Evolutionary conservation across 1,140 invertebrate genomes (phyloP), one percentile per base, ranked within the genome.

Genomic region (Drosophila murphyi): DNA sequence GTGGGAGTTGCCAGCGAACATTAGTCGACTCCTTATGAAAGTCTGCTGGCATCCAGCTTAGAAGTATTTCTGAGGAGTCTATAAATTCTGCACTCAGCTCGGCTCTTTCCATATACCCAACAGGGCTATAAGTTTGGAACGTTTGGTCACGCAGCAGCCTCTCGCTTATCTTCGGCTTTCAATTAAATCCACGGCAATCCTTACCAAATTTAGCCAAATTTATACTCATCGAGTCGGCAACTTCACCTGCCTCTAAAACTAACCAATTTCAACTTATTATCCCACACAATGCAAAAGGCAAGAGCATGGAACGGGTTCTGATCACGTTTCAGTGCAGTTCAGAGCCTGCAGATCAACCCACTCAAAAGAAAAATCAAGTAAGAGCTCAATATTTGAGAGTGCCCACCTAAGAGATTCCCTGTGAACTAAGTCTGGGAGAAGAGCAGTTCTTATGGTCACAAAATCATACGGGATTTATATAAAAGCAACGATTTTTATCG

Each of bases 181-280:
- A 74, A 68, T 69, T 62, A 69, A 74, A 54, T 68, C 41, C 12
- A n/a, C 29, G 6, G 3, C 5, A 20, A 31, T 20, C 43, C 12
- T 48, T 12, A 35, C 31, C 20, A 37, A 39, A 35, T 31, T 52
- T 63, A 52, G 32, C 34, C 39, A 68, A 60, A 72, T 60, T 41
- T 54, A 43, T 61, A 12, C 45, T 43, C 56, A 12, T 34, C 63
- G 12, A 59, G 37, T 37, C 34, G 7, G 6, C 12, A 7, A 29
- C 29, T 39, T 57, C 48, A 75, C 65, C 61, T 81, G 80, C n/a
- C 39, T 43, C 68, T 48, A 56, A 7, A 78, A 51, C 65, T 60
- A 82, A 71, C 48, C 76, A 87, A 87, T 87, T 87, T 87, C 72
- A 68, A 72, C 70, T 73, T 72, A 72, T 80, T 83, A 88, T 83